Percentiles rank a stretch among this genome's conserved stretches.
Evolutionary conservation across 1,140 invertebrate genomes (phyloP).

Genomic region (Carcinoscorpius rotundicauda): DNA sequence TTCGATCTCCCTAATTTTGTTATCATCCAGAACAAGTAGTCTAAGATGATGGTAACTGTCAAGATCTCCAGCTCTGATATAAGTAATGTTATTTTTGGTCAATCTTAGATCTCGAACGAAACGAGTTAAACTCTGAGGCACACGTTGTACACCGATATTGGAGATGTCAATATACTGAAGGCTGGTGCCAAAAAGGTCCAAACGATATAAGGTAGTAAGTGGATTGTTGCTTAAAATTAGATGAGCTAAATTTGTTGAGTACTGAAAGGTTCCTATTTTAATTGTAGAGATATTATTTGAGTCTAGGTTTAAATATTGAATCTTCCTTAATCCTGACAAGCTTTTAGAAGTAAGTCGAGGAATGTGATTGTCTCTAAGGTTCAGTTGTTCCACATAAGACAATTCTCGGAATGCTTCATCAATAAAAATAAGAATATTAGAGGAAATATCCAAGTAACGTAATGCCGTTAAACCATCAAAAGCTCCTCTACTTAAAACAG

Average conservation of each 20-base stretch:
- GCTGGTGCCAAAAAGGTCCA: constrained; percentile 46
- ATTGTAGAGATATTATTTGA: constrained; percentile 56
- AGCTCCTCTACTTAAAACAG: constrained; percentile 39
- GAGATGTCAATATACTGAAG: constrained; percentile 70
- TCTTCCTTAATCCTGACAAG: constrained; percentile 36
- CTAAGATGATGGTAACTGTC: constrained; percentile 75
- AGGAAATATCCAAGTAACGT: constrained; percentile 34
- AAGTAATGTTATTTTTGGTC: constrained; percentile 56
- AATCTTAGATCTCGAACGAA: constrained; percentile 65
- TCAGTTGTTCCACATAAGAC: constrained; percentile 50
- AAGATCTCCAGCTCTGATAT: constrained; percentile 67
- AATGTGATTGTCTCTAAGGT: constrained; percentile 54
- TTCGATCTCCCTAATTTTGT: constrained; percentile 59
- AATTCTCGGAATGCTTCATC: constrained; percentile 30
- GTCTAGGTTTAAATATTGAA: constrained; percentile 68
- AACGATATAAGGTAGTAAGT: constrained; percentile 25
- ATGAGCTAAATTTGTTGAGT: constrained; percentile 57
- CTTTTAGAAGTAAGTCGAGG: constrained; percentile 40
- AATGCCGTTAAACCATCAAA: constrained; percentile 33
- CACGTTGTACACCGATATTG: constrained; percentile 56
- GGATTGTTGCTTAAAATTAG: constrained; percentile 45
- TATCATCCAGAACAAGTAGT: constrained; percentile 64
- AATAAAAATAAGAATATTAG: constrained; percentile 33
- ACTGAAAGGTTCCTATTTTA: constrained; percentile 54
- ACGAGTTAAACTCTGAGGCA: constrained; percentile 69